A percentile compares a stretch with the other conserved stretches of the same genome.
phyloP scores from a whole-genome alignment of 2,888 invertebrate species.

The Phyto melanocephala region DNA sequence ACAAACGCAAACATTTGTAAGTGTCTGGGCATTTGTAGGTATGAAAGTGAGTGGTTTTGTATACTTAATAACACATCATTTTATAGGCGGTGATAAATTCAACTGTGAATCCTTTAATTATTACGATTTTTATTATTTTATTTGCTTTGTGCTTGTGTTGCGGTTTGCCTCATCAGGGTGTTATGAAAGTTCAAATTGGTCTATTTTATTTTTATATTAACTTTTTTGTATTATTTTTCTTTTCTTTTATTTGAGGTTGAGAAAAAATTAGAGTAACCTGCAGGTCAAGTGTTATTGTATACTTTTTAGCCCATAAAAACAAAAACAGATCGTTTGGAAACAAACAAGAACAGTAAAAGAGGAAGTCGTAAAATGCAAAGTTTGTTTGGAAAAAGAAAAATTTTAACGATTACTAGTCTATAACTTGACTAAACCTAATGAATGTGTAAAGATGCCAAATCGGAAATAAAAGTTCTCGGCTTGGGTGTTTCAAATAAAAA shows the following conservation, averaged over 20 bases:
- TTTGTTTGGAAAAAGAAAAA: no score
- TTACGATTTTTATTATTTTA: not conserved
- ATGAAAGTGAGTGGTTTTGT: not conserved
- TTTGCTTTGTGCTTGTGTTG: not conserved
- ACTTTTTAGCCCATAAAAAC: not conserved
- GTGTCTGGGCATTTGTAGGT: not conserved
- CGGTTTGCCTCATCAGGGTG: not conserved
- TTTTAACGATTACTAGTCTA: no score
- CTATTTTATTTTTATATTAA: conserved; percentile 6
- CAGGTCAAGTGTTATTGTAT: not conserved
- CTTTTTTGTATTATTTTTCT: conserved; percentile 1
- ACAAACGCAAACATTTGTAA: not conserved
- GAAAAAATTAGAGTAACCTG: no score
- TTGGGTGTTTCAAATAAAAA: no score
- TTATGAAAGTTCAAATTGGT: not conserved
- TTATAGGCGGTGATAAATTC: conserved; percentile 11
- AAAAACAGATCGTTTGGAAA: not conserved
- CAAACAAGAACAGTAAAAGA: not conserved
- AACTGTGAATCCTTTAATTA: conserved; percentile 24
- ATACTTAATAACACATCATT: conserved; percentile 4
- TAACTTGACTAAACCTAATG: no score
- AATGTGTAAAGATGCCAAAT: no score
- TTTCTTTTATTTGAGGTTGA: not conserved
- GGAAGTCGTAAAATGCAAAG: not conserved
- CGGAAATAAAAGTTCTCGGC: no score